phyloP scores from a whole-genome alignment of 2,888 invertebrate species.

The Gibbula magus region DNA sequence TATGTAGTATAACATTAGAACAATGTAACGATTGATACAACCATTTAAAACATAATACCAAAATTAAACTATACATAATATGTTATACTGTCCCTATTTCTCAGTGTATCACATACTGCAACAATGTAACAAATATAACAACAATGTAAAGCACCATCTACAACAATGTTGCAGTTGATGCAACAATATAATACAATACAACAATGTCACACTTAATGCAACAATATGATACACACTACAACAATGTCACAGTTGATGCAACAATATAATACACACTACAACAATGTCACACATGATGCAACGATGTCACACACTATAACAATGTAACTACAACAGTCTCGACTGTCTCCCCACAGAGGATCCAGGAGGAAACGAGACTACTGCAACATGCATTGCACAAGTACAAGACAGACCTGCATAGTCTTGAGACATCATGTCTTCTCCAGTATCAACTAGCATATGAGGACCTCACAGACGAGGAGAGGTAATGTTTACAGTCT shows the following conservation, averaged over 20 bases:
- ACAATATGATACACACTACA: background rate
- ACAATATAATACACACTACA: background rate
- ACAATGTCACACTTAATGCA: background rate
- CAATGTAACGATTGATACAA: no score
- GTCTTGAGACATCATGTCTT: slow-evolving; percentile 59
- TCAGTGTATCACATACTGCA: background rate
- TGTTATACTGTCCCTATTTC: no score
- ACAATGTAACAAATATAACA: background rate
- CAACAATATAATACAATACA: background rate
- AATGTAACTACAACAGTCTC: background rate
- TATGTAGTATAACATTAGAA: no score
- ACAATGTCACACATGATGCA: background rate
- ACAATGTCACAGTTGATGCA: background rate
- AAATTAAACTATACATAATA: no score
- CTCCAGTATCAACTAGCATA: slow-evolving; percentile 53
- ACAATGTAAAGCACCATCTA: background rate
- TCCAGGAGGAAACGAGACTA: slow-evolving; percentile 64
- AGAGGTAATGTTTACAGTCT: slow-evolving; percentile 48
- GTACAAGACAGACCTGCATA: slow-evolving; percentile 63
- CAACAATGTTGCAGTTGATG: background rate
- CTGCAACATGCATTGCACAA: slow-evolving; percentile 66
- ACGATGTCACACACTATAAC: background rate
- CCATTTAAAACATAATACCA: background rate
- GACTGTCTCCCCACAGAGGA: slow-evolving; percentile 43
- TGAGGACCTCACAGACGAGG: slow-evolving; percentile 53